Conservation (phyloP, 2,113 vertebrate species). For the Enhydra lutris region DNA sequence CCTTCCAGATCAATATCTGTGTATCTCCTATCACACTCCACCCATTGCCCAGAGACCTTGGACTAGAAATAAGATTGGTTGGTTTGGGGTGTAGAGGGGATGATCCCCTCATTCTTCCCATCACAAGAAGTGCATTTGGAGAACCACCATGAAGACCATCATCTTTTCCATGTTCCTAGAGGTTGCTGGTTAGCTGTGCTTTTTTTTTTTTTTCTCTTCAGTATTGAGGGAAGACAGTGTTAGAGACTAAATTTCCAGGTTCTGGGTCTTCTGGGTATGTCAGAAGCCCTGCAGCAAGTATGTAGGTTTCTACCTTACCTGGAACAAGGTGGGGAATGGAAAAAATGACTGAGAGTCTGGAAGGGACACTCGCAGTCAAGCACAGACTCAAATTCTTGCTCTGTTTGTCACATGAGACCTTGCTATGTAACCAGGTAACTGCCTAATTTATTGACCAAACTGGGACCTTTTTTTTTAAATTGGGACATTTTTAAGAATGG, state of each 20-base stretch:
- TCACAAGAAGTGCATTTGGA: background rate
- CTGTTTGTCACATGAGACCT: background rate
- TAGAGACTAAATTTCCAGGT: background rate
- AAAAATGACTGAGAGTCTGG: background rate
- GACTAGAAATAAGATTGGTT: background rate
- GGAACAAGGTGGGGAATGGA: background rate
- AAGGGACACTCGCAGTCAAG: background rate
- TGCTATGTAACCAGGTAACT: background rate
- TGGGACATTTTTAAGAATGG: background rate
- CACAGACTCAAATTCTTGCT: background rate
- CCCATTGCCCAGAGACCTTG: background rate
- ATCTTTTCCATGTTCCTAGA: constrained; percentile 81
- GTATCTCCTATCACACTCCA: background rate
- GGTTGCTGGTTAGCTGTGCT: constrained; percentile 76
- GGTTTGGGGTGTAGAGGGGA: background rate
- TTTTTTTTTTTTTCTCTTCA: background rate
- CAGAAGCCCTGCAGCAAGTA: background rate
- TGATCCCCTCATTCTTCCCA: background rate
- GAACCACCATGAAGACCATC: constrained; percentile 79
- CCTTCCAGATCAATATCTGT: background rate
- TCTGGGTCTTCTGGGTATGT: background rate
- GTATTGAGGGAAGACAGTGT: background rate
- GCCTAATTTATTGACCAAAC: background rate
- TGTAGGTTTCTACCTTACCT: background rate
- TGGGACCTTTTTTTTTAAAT: background rate